Percentiles rank a stretch among this genome's conserved stretches.
Conservation (phyloP, 30 jellyfish, hydroid and myxozoan genomes). For the Hydra vulgaris region DNA sequence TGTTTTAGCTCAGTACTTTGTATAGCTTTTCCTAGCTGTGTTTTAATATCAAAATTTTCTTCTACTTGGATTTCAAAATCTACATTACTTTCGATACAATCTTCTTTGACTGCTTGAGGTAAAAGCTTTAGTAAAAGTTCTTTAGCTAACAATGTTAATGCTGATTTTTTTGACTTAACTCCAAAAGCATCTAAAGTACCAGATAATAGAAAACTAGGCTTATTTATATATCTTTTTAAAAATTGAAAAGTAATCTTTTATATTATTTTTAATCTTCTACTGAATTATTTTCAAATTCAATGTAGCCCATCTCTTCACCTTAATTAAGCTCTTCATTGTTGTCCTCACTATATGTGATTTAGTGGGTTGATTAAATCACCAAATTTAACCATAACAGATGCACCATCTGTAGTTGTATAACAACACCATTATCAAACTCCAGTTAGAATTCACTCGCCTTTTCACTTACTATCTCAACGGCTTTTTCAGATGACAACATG, state of each 20-base stretch:
- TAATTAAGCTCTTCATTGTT: not conserved
- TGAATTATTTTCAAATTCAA: not conserved
- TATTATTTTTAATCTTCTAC: not conserved
- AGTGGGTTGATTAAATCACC: not conserved
- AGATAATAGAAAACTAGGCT: not conserved
- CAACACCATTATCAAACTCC: not conserved
- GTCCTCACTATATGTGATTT: not conserved
- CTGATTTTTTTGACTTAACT: not conserved
- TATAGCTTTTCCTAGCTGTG: not conserved
- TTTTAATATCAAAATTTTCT: not conserved
- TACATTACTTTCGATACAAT: not conserved
- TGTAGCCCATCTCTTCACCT: not conserved
- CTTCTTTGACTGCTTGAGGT: not conserved
- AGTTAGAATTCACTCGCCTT: not conserved
- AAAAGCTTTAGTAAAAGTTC: not conserved
- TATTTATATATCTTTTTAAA: too few species aligned
- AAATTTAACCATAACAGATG: not conserved
- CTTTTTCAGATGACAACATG: not conserved
- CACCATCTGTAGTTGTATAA: not conserved
- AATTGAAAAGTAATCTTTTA: not conserved
- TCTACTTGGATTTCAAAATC: not conserved
- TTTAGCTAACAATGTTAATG: not conserved
- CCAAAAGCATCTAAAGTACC: not conserved
- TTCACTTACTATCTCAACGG: not conserved
- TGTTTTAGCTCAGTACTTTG: not conserved